Evolutionary conservation across 2,888 invertebrate species (phyloP), one percentile per base, ranked within the genome.

Genomic region (Amblyteles armatorius): DNA sequence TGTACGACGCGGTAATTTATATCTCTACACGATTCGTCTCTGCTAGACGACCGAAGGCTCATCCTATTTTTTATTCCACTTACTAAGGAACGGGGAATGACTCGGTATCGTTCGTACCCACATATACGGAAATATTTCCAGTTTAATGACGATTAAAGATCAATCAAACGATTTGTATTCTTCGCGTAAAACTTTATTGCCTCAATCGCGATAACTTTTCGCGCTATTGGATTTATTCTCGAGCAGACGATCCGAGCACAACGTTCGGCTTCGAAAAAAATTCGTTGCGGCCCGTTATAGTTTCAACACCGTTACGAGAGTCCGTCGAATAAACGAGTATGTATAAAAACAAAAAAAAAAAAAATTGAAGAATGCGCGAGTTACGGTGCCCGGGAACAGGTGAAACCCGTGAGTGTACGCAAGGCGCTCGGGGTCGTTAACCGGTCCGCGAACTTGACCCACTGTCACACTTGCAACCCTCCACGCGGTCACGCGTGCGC

Each of bases 381-480:
- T 29, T 29, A 50, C 60, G 52, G 57, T 57, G n/a, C 63, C 22
- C 11, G 60, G 19, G 3, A 57, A 29, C 55, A 79, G 79, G 50
- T 72, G 74, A 33, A 77, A 73, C 73, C 63, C 22, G 48, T 72
- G 60, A 44, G 82, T 65, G 79, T 72, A 69, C n/a, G 60, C 40
- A 57, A 50, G 40, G 44, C 40, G 36, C 16, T 60, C 71, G 82
- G 81, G 91, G 91, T 85, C 92, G 86, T 91, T 92, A 89, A 91
- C 90, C 90, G 84, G 82, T 68, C 72, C 85, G 89, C 88, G 90
- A 92, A 92, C 92, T 92, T 92, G 92, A 92, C 92, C 92, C 81
- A 92, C 91, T 92, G 90, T 92, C 89, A 90, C 88, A 91, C 90
- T 91, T 91, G 91, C 77, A 83, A 74, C 79, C 82, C 82, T 81